Conservation (phyloP, 1,140 invertebrate genomes). For the Drosophila bipectinata region DNA sequence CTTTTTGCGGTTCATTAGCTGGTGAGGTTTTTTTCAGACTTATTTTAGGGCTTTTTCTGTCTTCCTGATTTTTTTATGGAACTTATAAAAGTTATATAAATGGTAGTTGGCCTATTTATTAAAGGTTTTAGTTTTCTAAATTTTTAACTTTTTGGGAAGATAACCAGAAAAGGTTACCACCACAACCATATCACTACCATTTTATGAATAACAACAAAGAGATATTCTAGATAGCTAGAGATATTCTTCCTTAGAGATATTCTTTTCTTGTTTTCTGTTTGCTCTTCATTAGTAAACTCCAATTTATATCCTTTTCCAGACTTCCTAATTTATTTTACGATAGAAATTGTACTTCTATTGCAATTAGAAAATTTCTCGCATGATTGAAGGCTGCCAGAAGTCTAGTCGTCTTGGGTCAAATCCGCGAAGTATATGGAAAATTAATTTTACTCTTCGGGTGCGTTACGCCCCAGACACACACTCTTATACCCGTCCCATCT, state of each 20-base stretch:
- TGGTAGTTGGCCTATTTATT: conserved; percentile 41
- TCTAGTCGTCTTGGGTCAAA: conserved; percentile 32
- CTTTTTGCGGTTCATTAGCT: conserved; percentile 71
- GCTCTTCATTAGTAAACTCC: neutral
- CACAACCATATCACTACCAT: no score
- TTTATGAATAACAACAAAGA: no score
- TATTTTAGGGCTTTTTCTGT: neutral
- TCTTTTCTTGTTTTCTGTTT: neutral
- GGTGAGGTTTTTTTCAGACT: conserved; percentile 23
- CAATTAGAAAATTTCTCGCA: conserved; percentile 74
- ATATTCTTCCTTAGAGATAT: neutral
- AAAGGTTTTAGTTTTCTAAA: neutral
- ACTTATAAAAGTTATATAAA: conserved; percentile 34
- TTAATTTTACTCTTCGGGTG: conserved; percentile 65
- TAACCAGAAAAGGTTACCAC: no score
- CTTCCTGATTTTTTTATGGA: conserved; percentile 44
- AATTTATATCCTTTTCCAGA: neutral
- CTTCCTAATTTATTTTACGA: conserved; percentile 51
- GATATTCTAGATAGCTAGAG: no score
- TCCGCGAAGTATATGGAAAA: conserved; percentile 60
- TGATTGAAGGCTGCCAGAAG: conserved; percentile 70
- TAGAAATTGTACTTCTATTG: conserved; percentile 79
- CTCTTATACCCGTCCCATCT: conserved; percentile 34
- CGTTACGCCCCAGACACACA: conserved; percentile 68
- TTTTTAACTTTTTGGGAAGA: no score